A percentile compares a stretch with the other conserved stretches of the same genome.
Conservation (phyloP, 2,797 vertebrate genomes). For the Borostomias antarcticus region DNA sequence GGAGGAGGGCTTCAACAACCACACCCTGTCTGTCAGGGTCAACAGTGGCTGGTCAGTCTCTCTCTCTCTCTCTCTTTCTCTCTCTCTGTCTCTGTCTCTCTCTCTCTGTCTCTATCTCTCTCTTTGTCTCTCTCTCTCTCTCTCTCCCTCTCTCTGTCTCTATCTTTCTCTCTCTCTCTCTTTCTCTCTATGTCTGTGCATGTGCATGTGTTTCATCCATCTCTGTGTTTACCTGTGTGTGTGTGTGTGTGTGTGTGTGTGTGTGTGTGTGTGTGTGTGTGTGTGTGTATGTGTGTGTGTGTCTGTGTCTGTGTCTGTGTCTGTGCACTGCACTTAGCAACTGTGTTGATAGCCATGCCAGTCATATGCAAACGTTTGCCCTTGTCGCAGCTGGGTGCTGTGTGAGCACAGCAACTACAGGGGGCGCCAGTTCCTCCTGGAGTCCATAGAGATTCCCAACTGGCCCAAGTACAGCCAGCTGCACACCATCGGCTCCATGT, state of each 20-base stretch:
- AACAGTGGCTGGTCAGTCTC: conserved; percentile 79
- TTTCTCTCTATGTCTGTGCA: no score
- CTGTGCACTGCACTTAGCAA: background rate
- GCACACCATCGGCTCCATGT: conserved; percentile 86
- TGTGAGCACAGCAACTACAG: conserved; percentile 92
- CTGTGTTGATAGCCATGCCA: background rate
- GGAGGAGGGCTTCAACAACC: conserved; percentile 89
- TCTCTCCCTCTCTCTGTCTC: no score
- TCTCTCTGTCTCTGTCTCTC: background rate
- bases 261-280: conserved; percentile 59
- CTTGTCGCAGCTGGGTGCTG: conserved; percentile 86
- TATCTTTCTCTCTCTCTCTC: background rate
- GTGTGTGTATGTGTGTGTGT: background rate
- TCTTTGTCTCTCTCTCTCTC: no score
- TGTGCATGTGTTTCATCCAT: background rate
- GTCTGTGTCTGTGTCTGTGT: background rate
- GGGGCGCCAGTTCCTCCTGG: conserved; percentile 91
- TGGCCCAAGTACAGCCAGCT: conserved; percentile 91
- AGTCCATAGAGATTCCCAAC: conserved; percentile 89
- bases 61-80: background rate
- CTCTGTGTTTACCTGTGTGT: background rate
- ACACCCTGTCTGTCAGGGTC: conserved; percentile 87
- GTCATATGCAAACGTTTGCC: background rate
- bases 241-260: no score
- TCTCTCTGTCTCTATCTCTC: background rate